Base-by-base conservation (phyloP, 2,888 invertebrate species). In the Lypha dubia region DNA sequence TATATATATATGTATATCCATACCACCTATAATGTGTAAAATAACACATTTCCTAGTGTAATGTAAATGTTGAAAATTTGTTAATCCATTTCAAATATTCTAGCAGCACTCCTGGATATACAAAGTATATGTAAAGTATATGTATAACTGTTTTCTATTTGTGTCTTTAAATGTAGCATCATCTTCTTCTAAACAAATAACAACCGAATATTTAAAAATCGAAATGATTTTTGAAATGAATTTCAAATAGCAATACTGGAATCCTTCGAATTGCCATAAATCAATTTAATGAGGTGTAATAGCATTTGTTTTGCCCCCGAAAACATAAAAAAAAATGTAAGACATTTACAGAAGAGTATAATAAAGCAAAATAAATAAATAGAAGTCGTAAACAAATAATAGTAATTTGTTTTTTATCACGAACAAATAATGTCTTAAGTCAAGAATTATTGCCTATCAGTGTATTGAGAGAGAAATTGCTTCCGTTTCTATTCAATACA, bases 171-270 rank as follows among this genome's bases (percentile, higher is more conserved):
- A 68, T 53, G 32, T 44, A 44, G 44, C 32, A 51, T 73, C n/a
- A n/a, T 9, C 20, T 9, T 32, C 17, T 51, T 46, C 28, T 20
- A 60, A 60, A 38, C 17, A 62, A 79, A 79, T 63, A 53, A 71
- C 62, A 51, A 17, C 53, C 60, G 53, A 24, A 62, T 62, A 13
- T 41, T 15, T 71, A 4, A 5, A 11, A 53, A 44, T 65, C 46
- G 51, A 41, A 51, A 65, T 79, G 56, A 63, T 65, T 46, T 65
- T 11, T 56, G 56, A n/a, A n/a, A n/a, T 46, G 46, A 53, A 65
- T 56, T 65, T 71, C 28, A 41, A 70, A 70, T 58, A 49, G 17
- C 24, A 60, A 49, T 56, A 58, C 38, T 49, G 46, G 28, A n/a
- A 13, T 7, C 24, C 7, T 44, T 44, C 15, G 9, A 53, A 28